Evolutionary conservation across 2,888 invertebrate genomes (phyloP).

Genomic region (Orgyia antiqua): DNA sequence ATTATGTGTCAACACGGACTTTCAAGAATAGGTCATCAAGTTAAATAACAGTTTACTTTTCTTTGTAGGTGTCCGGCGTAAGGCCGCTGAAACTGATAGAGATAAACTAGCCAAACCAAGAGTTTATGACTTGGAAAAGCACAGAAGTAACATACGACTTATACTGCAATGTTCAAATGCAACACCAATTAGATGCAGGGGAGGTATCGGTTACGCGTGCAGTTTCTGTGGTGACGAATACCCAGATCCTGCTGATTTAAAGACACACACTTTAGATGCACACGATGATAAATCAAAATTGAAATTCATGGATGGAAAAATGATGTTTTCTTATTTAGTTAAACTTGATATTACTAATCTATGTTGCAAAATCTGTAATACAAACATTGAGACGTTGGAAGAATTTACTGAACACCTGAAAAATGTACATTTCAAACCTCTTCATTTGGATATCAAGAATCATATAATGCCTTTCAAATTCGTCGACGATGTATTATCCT

Average conservation of each 20-base stretch:
- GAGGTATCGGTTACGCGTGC: conserved; percentile 32
- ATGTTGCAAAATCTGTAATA: conserved; percentile 20
- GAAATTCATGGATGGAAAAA: conserved; percentile 26
- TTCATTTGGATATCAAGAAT: conserved; percentile 24
- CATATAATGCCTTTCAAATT: conserved; percentile 28
- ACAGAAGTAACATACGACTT: conserved; percentile 22
- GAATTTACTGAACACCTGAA: conserved; percentile 22
- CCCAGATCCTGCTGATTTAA: conserved; percentile 29
- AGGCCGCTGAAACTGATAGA: conserved; percentile 17
- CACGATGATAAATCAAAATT: conserved; percentile 29
- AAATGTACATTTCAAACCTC: conserved; percentile 18
- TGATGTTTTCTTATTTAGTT: conserved; percentile 26
- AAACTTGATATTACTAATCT: conserved; percentile 28
- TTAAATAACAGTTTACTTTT: conserved; percentile 32
- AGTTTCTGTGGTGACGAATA: conserved; percentile 34
- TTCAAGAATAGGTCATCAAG: no score
- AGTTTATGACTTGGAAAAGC: conserved; percentile 20
- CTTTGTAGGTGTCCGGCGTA: conserved; percentile 33
- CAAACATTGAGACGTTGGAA: conserved; percentile 18
- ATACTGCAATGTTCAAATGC: conserved; percentile 36
- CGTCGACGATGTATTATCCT: conserved; percentile 14
- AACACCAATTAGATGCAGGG: conserved; percentile 30
- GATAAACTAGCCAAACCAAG: conserved; percentile 13
- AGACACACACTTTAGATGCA: conserved; percentile 29
- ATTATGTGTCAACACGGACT: no score